Evolutionary conservation across 2,113 vertebrate genomes (phyloP).

Genomic region (Scytalopus superciliaris): DNA sequence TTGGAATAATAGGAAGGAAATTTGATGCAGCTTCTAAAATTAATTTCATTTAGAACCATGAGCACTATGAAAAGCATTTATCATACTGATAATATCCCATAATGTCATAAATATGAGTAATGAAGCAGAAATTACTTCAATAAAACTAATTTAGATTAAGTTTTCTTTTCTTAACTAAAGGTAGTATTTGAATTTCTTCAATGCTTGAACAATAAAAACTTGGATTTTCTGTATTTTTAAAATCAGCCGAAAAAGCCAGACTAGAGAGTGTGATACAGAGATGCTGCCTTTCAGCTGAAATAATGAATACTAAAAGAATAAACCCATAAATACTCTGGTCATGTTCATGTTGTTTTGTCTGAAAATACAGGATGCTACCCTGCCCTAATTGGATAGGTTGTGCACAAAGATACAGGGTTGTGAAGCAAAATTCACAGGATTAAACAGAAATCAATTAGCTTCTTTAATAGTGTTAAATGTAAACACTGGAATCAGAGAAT

Average conservation of each 20-base stretch:
- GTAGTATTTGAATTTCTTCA: not conserved
- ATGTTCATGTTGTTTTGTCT: not conserved
- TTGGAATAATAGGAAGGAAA: constrained; percentile 21
- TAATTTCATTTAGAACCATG: constrained; percentile 22
- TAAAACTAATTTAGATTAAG: not conserved
- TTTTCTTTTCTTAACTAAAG: not conserved
- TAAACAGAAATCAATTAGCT: not conserved
- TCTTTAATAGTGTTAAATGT: not conserved
- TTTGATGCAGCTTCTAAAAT: constrained; percentile 16
- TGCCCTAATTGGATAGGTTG: not conserved
- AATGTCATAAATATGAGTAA: not conserved
- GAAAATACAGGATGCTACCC: not conserved
- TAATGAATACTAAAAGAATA: not conserved
- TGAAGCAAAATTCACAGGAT: not conserved
- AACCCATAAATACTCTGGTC: not conserved
- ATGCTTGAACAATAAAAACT: not conserved
- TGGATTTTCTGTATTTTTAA: not conserved
- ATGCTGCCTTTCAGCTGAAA: not conserved
- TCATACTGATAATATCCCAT: not conserved
- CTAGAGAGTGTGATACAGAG: not conserved
- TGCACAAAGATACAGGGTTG: not conserved
- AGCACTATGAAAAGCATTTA: constrained; percentile 8
- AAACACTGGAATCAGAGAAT: not conserved
- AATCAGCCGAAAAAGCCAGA: not conserved
- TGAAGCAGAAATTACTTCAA: not conserved